Percentiles rank a stretch among this genome's conserved stretches.
Evolutionary conservation across 1,140 invertebrate species (phyloP).

Genomic region (Amphibalanus amphitrite): DNA sequence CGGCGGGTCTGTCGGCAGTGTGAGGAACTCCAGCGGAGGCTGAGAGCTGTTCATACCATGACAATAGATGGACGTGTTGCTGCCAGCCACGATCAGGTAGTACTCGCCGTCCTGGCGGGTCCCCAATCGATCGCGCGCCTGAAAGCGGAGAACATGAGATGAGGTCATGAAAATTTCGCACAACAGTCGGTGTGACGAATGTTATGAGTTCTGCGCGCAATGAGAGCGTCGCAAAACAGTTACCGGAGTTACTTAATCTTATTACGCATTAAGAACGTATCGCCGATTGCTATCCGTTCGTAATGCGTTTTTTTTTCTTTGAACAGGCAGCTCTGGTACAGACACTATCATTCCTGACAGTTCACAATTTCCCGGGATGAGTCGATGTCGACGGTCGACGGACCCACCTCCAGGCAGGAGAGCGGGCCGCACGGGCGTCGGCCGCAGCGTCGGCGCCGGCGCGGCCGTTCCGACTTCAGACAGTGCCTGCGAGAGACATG

Average conservation of each 20-base stretch:
- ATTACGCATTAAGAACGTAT: too few relatives aligned
- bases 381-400: too few relatives aligned
- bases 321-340: too few relatives aligned
- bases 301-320: too few relatives aligned
- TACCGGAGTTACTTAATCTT: too few relatives aligned
- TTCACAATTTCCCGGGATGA: too few relatives aligned
- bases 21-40: slow-evolving; percentile 50
- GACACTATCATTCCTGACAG: too few relatives aligned
- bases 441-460: slow-evolving; percentile 42
- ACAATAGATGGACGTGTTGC: slow-evolving; percentile 49
- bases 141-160: not conserved
- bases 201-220: too few relatives aligned
- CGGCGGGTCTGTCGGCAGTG: slow-evolving; percentile 35
- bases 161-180: too few relatives aligned
- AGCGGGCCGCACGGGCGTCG: slow-evolving; percentile 33
- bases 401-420: slow-evolving; percentile 15
- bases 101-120: slow-evolving; percentile 47
- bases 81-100: slow-evolving; percentile 40
- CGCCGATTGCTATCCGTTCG: too few relatives aligned
- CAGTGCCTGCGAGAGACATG: slow-evolving; percentile 38
- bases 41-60: slow-evolving; percentile 44
- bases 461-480: slow-evolving; percentile 35
- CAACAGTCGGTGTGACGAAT: too few relatives aligned
- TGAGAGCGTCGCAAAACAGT: too few relatives aligned
- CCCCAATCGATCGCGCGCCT: slow-evolving; percentile 22